Evolutionary conservation across 2,797 vertebrate genomes (phyloP), one percentile per base, ranked within the genome.

Genomic region (Eupleurogrammus muticus): DNA sequence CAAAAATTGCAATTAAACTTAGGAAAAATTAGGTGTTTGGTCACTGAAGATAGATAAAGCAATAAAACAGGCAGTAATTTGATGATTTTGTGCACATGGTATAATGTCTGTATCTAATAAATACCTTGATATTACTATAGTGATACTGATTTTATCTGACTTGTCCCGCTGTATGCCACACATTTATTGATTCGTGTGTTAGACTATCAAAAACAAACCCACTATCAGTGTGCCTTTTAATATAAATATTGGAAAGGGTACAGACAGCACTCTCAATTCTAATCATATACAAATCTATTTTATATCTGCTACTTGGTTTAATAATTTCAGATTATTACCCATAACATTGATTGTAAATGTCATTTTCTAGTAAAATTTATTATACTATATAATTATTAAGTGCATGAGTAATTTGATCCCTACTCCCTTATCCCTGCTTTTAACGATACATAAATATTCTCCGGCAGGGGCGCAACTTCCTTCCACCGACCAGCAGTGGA

Each of bases 401-500:
- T 2, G 38, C 38, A 42, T 42, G 12, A 42, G 14, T 42, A 42
- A 42, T 14, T 42, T 57, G 24, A 67, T 20, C 12, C 20, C n/a
- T 19, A 28, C 24, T 34, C 13, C 11, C 13, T 20, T 21, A 35
- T 2, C 3, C 5, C 1, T 34, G 9, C 1, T 7, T 44, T 5
- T 23, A 48, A 51, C 1, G 6, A 5, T n/a, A 28, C 36, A 13
- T 54, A 3, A 14, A 16, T 69, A 66, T 5, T 82, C 12, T 56
- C 24, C 73, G 83, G 32, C 80, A 99, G 98, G 98, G 98, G 48
- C 95, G 95, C 79, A 98, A 99, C 86, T 92, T 99, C 83, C 97
- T 98, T 59, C 98, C 98, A 0, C 95, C 96, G 0, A 96, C 96
- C 72, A 95, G 94, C 0, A 97, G 96, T 66, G 97, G 96, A 16